phyloP scores from a whole-genome alignment of 2,797 vertebrate genomes.

The Thalassophryne amazonica region DNA sequence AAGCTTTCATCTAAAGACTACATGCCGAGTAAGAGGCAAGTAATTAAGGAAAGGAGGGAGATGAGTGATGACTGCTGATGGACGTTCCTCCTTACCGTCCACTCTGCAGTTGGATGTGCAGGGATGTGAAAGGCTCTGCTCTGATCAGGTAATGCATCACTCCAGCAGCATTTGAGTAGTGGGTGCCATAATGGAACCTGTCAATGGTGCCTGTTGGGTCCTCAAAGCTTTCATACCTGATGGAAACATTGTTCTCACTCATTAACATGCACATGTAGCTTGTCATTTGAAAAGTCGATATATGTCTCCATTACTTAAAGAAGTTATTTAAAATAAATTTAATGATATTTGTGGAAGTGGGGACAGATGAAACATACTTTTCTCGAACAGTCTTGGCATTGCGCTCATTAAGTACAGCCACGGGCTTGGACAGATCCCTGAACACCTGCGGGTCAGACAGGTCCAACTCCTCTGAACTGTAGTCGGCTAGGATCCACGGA shows the following conservation, averaged over 20 bases:
- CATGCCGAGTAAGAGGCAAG: not conserved
- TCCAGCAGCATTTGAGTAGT: slow-evolving; percentile 96
- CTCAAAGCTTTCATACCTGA: slow-evolving; percentile 94
- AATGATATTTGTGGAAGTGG: not conserved
- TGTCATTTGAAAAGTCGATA: not conserved
- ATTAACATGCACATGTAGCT: not conserved
- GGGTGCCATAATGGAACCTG: slow-evolving; percentile 95
- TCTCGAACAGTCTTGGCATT: slow-evolving; percentile 90
- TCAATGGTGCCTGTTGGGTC: slow-evolving; percentile 94
- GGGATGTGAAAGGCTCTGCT: slow-evolving; percentile 92
- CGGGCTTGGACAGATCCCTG: slow-evolving; percentile 92
- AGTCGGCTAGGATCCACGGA: slow-evolving; percentile 93
- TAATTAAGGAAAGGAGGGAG: no score
- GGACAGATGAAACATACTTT: slow-evolving; percentile 76
- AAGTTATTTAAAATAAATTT: no score
- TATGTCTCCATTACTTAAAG: not conserved
- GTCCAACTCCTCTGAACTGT: slow-evolving; percentile 93
- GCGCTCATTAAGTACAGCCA: slow-evolving; percentile 92
- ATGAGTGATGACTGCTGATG: not conserved
- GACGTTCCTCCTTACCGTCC: slow-evolving; percentile 78
- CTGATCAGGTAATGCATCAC: slow-evolving; percentile 98
- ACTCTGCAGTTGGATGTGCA: slow-evolving; percentile 97
- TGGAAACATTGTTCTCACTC: slow-evolving; percentile 13
- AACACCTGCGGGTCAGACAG: slow-evolving; percentile 89
- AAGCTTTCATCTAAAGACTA: not conserved